Evolutionary conservation across 1,140 invertebrate genomes (phyloP), one percentile per base, ranked within the genome.

Genomic region (Sitophilus oryzae): DNA sequence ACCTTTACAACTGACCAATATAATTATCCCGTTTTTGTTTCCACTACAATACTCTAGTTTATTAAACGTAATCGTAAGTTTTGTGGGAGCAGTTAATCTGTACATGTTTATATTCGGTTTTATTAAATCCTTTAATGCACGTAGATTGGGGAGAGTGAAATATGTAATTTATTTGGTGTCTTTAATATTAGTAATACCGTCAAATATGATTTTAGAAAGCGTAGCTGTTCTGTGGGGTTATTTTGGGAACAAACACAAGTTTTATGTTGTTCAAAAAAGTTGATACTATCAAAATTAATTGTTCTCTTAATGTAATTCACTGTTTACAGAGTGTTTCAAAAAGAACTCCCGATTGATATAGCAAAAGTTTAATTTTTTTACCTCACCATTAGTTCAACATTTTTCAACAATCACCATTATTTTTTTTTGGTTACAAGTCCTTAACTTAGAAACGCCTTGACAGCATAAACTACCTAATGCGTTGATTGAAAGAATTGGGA

Each of bases 51-150:
- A 90, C 71, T 84, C 88, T 45, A 80, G 83, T 44, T 34, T 86
- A 19, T 81, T 96, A 52, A 89, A 96, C 71, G 82, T 92, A 56
- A 62, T 93, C 1, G 91, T 88, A 73, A 86, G 87, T 37, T 96
- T 96, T 66, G 88, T 92, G 57, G 91, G 85, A 46, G 92, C 85
- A 36, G 87, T 93, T 3, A 94, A 93, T 72, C 85, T 96, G 61
- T 97, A 96, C 71, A 93, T 97, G 86, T 97, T 95, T 69, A 81
- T 96, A 35, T 96, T 96, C 75, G 94, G 94, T 55, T 91, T 95
- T 0, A 82, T 96, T 20, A 96, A 95, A 71, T 96, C 93, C 22
- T 96, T 96, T 68, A 89, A 87, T 6, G 73, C 94, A 0, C 85
- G 90, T 65, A 81, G 92, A 61, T 86, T 91, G 64, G 93, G 93